Conservation (phyloP, 2,888 invertebrate species). For the Hypselothyrea guttata region DNA sequence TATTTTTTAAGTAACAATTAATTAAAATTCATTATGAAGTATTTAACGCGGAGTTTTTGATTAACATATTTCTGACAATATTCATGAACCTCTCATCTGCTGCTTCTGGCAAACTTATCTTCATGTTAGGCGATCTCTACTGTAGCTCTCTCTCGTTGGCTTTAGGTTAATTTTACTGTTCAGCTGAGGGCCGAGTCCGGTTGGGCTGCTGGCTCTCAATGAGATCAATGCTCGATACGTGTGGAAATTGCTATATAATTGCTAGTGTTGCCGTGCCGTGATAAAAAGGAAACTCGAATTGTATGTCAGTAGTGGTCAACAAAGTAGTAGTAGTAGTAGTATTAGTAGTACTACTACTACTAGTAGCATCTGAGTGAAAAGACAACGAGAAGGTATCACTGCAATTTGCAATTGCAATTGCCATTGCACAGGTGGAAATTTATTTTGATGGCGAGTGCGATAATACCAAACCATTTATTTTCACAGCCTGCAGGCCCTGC, state of each 20-base stretch:
- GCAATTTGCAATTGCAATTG: conserved; percentile 68
- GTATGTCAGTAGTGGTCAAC: conserved; percentile 57
- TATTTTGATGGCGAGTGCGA: conserved; percentile 77
- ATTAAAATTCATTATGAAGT: no score
- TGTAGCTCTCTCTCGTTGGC: conserved; percentile 5
- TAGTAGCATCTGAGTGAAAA: conserved; percentile 57
- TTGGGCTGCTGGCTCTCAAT: conserved; percentile 39
- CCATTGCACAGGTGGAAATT: conserved; percentile 79
- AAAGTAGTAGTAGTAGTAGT: conserved; percentile 6
- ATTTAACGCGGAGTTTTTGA: no score
- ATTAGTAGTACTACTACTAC: no score
- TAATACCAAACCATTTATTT: conserved; percentile 74
- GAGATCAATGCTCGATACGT: conserved; percentile 74
- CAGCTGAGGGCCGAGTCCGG: conserved; percentile 6
- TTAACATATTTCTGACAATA: no score
- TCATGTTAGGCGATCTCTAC: background rate
- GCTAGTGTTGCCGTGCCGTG: conserved; percentile 42
- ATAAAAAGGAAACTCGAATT: conserved; percentile 63
- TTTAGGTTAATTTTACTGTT: conserved; percentile 52
- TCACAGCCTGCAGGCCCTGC: conserved; percentile 27
- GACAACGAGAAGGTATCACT: conserved; percentile 54
- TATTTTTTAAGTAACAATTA: no score
- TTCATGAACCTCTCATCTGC: no score
- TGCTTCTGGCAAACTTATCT: no score
- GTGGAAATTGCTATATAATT: conserved; percentile 77